Evolutionary conservation across 2,797 vertebrate species (phyloP).

Genomic region (Macropodus opercularis): DNA sequence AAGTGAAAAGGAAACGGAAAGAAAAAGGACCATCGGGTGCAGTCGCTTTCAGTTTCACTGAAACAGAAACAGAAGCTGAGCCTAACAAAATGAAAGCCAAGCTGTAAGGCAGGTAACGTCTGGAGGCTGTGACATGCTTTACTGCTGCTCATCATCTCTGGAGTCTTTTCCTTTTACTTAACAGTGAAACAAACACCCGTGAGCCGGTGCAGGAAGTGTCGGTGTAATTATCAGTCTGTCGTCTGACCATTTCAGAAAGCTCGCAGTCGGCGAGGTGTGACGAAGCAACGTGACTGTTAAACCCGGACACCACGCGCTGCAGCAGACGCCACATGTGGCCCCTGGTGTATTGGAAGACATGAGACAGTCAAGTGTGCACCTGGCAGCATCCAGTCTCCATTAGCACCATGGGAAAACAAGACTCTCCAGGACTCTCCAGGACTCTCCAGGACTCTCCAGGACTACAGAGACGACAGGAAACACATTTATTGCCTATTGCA

Average conservation of each 20-base stretch:
- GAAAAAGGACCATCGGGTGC: not conserved
- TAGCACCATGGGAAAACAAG: no score
- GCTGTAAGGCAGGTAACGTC: not conserved
- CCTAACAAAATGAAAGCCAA: not conserved
- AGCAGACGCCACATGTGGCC: slow-evolving; percentile 52
- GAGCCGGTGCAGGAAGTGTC: slow-evolving; percentile 45
- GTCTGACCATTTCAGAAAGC: slow-evolving; percentile 34
- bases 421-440: no score
- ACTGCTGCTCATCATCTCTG: no score
- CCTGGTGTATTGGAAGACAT: slow-evolving; percentile 6
- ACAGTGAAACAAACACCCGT: slow-evolving; percentile 9
- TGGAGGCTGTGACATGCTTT: slow-evolving; percentile 1
- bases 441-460: no score
- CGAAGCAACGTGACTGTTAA: slow-evolving; percentile 52
- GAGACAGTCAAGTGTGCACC: not conserved
- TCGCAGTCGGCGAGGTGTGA: slow-evolving; percentile 40
- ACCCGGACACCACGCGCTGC: slow-evolving; percentile 40
- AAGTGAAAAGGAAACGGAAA: not conserved
- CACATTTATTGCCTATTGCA: no score
- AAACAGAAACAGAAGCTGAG: no score
- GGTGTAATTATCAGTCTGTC: slow-evolving; percentile 47
- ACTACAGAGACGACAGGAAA: no score
- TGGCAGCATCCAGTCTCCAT: not conserved
- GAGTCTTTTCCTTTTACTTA: slow-evolving; percentile 18
- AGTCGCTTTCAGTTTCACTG: not conserved